Base-by-base conservation (phyloP, 2,797 vertebrate genomes). In the Pseudochaenichthys georgianus region DNA sequence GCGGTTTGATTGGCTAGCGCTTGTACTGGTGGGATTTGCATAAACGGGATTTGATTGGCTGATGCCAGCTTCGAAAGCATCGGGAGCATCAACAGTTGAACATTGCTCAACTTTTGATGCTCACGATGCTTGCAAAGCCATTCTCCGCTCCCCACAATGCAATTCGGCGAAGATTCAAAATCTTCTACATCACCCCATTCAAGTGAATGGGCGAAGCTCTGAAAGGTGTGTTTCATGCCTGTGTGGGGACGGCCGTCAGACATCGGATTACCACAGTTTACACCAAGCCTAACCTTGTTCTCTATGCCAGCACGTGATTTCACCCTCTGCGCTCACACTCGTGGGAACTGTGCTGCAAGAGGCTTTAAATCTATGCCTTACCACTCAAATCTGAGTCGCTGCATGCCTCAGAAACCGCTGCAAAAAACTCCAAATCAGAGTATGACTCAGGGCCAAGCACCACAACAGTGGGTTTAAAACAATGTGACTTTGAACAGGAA, bases 281-380 rank as follows among this genome's bases (percentile, higher is more conserved):
- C 54, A 80, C 57, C 64, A 13, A 62, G 66, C 34, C 62, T 83
- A 87, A 85, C 74, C 52, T 53, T 57, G 69, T 82, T 90, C 70
- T 83, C 63, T 60, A 64, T 79, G 81, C 78, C 57, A 31, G 16
- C 79, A 84, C 85, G 84, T 89, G 74, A 88, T 80, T 82, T 78
- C 42, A 73, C 75, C 78, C 66, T 63, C 43, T 19, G 42, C 62
- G 63, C 73, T 84, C 34, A 31, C 50, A 70, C 60, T 78, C 73
- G 5, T 91, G 89, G 73, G 86, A 93, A 90, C 82, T 28, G 69
- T 52, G 43, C 55, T 17, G 46, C 71, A 80, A 81, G 73, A 71
- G 70, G 70, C 83, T 85, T 88, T 87, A 76, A 74, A 81, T 71
- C 54, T 53, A n/a, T n/a, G n/a, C n/a, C n/a, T n/a, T 64, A 66